A percentile compares a stretch with the other conserved stretches of the same genome.
phyloP scores from a whole-genome alignment of 2,113 vertebrate species.

The Brienomyrus longianalis region DNA sequence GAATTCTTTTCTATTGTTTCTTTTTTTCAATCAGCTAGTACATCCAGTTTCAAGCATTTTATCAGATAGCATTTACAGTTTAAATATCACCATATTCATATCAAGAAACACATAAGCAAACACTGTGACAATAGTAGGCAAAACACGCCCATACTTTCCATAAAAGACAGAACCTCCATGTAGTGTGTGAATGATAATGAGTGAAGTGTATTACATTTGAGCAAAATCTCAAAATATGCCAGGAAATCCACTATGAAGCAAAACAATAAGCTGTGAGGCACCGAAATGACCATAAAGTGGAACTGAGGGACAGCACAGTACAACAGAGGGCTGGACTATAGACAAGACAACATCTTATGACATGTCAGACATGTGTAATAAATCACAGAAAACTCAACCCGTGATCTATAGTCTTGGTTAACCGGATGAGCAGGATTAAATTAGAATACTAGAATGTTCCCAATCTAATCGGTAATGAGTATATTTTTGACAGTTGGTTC shows the following conservation, averaged over 20 bases:
- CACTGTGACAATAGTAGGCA: background rate
- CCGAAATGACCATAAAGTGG: background rate
- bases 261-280: background rate
- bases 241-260: background rate
- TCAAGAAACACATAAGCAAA: background rate
- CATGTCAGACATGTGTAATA: background rate
- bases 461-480: background rate
- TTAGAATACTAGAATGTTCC: background rate
- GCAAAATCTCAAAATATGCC: background rate
- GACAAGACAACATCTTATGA: background rate
- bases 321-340: background rate
- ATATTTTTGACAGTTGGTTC: background rate
- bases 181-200: background rate
- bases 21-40: background rate
- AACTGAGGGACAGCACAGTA: background rate
- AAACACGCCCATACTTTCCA: background rate
- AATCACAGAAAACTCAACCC: background rate
- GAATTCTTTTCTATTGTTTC: background rate
- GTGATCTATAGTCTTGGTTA: background rate
- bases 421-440: background rate
- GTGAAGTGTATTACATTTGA: background rate
- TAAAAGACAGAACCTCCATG: background rate
- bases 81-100: background rate
- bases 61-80: background rate
- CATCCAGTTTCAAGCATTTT: background rate